Evolutionary conservation across 1,140 invertebrate species (phyloP).

Genomic region (Vanessa tameamea): DNA sequence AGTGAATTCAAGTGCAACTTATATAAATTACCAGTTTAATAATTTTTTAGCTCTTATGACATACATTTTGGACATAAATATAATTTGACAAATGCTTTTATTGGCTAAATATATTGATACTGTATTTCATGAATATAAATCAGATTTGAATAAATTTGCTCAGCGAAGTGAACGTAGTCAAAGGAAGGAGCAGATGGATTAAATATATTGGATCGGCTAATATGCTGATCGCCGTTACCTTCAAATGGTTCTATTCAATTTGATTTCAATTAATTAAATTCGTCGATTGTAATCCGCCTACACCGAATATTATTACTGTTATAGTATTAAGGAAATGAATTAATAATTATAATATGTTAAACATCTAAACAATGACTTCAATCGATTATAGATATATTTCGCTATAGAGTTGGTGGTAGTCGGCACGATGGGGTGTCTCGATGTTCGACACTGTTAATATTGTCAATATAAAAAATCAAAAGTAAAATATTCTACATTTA

Average conservation of each 20-base stretch:
- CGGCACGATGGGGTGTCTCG: too few species aligned
- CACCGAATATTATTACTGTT: neutral
- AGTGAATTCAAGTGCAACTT: neutral
- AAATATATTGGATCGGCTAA: slow-evolving; percentile 29
- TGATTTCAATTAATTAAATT: slow-evolving; percentile 32
- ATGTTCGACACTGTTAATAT: too few species aligned
- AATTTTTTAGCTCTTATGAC: too few species aligned
- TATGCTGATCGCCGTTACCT: slow-evolving; percentile 15
- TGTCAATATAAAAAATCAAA: too few species aligned
- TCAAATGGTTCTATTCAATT: slow-evolving; percentile 19
- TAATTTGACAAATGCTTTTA: slow-evolving; percentile 9
- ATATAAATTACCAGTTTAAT: too few species aligned
- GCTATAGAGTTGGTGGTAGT: too few species aligned
- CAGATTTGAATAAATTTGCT: slow-evolving; percentile 22
- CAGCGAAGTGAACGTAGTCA: slow-evolving; percentile 16
- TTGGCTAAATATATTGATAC: slow-evolving; percentile 3
- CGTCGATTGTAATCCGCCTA: slow-evolving; percentile 12
- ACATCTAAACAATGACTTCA: too few species aligned
- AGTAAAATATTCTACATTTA: too few species aligned
- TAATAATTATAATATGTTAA: too few species aligned
- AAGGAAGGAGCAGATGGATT: slow-evolving; percentile 19
- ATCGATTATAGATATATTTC: too few species aligned
- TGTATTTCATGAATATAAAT: slow-evolving; percentile 18
- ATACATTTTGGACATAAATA: neutral
- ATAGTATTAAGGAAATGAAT: too few species aligned